Evolutionary conservation across 2,888 invertebrate species (phyloP).

Genomic region (Trissolcus brochymenae): DNA sequence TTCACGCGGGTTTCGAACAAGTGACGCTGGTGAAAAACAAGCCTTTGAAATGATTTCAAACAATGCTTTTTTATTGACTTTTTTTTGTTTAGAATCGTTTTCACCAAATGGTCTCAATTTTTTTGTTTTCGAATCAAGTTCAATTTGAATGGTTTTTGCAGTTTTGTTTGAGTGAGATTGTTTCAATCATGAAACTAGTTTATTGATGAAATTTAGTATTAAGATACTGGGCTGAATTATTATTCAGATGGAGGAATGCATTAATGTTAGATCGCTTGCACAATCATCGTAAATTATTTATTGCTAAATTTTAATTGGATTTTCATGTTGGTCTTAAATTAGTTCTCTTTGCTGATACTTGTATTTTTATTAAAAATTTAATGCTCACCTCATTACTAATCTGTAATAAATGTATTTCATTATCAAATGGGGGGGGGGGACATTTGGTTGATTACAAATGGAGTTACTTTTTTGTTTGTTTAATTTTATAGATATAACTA

Average conservation of each 20-base stretch:
- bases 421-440: too few relatives aligned
- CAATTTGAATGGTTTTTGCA: too few relatives aligned
- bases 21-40: neutral
- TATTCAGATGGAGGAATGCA: neutral
- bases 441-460: too few relatives aligned
- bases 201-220: neutral
- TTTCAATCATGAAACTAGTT: neutral
- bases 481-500: neutral
- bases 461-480: neutral
- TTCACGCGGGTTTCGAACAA: neutral
- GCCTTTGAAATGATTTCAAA: neutral
- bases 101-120: too few relatives aligned
- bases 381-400: neutral
- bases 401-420: too few relatives aligned
- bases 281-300: neutral
- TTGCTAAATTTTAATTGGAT: neutral
- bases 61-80: neutral
- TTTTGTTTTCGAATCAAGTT: too few relatives aligned
- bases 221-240: neutral
- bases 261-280: neutral
- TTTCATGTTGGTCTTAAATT: neutral
- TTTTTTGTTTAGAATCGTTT: neutral
- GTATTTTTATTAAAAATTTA: neutral
- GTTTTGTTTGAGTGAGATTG: neutral
- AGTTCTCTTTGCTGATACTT: neutral